phyloP scores from a whole-genome alignment of 2,113 vertebrate species.

The Nyctereutes procyonoides region DNA sequence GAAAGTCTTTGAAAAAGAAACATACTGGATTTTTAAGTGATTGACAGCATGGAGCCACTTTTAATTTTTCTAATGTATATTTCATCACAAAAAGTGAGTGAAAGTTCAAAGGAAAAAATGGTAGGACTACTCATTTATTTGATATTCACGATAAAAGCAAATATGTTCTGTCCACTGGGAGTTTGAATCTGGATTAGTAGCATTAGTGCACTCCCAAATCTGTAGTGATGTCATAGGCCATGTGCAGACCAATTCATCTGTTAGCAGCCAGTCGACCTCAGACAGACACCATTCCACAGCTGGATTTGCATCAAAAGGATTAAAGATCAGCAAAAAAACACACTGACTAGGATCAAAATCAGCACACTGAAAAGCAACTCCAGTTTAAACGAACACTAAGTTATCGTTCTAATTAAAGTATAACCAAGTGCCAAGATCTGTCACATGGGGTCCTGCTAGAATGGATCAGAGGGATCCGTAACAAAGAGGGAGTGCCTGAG shows the following conservation, averaged over 20 bases:
- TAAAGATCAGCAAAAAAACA: slow-evolving; percentile 28
- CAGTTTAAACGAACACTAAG: background rate
- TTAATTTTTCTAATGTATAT: slow-evolving; percentile 58
- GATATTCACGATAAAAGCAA: slow-evolving; percentile 51
- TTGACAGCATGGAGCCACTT: background rate
- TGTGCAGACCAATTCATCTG: background rate
- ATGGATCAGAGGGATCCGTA: background rate
- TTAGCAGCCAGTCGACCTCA: background rate
- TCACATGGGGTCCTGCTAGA: background rate
- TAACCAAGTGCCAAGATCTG: background rate
- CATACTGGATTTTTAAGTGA: slow-evolving; percentile 49
- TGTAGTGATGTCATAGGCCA: background rate
- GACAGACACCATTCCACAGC: background rate
- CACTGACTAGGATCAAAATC: background rate
- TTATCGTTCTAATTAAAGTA: background rate
- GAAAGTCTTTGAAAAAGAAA: slow-evolving; percentile 55
- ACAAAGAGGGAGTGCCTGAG: background rate
- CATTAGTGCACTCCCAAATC: background rate
- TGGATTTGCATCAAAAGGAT: background rate
- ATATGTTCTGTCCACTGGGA: background rate
- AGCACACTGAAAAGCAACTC: background rate
- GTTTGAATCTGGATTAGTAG: background rate
- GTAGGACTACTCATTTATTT: background rate
- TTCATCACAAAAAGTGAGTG: slow-evolving; percentile 64
- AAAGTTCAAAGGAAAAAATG: slow-evolving; percentile 55